phyloP scores from a whole-genome alignment of 2,797 vertebrate species.

The Arnoldichthys spilopterus region DNA sequence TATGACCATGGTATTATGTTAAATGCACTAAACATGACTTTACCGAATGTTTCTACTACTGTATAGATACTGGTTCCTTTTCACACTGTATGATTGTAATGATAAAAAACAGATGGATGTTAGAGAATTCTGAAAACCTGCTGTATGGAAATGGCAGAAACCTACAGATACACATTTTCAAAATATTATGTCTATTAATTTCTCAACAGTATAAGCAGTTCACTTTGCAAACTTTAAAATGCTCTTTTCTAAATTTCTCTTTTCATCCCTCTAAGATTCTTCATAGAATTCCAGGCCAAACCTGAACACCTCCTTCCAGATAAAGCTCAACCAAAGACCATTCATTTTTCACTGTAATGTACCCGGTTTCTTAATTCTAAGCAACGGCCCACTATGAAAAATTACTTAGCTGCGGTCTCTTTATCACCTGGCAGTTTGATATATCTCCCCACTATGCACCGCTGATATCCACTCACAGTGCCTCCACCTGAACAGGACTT shows the following conservation, averaged over 20 bases:
- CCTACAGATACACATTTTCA: neutral
- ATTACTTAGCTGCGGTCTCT: conserved; percentile 38
- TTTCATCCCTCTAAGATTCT: neutral
- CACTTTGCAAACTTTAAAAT: neutral
- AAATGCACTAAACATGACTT: neutral
- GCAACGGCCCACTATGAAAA: conserved; percentile 43
- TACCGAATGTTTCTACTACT: too few relatives aligned
- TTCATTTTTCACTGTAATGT: conserved; percentile 49
- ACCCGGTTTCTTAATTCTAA: conserved; percentile 37
- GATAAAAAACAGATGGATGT: too few relatives aligned
- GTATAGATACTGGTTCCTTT: too few relatives aligned
- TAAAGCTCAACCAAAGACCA: neutral
- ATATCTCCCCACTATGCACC: conserved; percentile 20
- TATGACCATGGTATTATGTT: too few relatives aligned
- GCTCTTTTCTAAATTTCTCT: too few relatives aligned
- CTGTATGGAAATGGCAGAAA: neutral
- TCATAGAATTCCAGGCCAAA: conserved; percentile 21
- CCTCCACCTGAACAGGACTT: conserved; percentile 37
- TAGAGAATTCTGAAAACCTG: neutral
- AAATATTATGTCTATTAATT: neutral
- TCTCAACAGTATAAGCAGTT: neutral
- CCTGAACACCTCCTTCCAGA: conserved; percentile 33
- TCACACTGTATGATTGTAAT: too few relatives aligned
- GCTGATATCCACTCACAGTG: conserved; percentile 28
- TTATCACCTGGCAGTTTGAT: conserved; percentile 52